A percentile compares a stretch with the other conserved stretches of the same genome.
Conservation (phyloP, 92 coral and sea anemone genomes). For the Anthopleura xanthogrammica region DNA sequence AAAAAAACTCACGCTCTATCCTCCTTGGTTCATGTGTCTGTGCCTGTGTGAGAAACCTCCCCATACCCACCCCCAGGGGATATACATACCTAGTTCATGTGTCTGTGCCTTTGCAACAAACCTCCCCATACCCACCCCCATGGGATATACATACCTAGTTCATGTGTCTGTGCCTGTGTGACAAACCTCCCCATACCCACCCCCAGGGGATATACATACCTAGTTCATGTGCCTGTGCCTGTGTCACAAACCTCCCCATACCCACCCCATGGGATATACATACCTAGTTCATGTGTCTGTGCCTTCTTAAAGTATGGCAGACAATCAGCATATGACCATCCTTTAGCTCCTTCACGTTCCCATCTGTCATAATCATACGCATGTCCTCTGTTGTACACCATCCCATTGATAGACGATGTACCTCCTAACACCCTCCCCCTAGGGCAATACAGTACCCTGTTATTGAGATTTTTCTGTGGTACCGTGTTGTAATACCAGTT, state of each 20-base stretch:
- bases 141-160: no score
- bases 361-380: constrained; percentile 93
- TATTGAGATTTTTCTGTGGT: constrained; percentile 77
- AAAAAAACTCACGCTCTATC: neutral
- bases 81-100: no score
- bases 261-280: no score
- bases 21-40: no score
- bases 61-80: neutral
- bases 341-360: constrained; percentile 87
- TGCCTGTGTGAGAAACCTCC: no score
- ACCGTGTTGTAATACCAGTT: constrained; percentile 96
- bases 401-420: constrained; percentile 85
- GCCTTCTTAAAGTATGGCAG: constrained; percentile 93
- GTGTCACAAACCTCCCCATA: constrained; percentile 21
- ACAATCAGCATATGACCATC: constrained; percentile 98
- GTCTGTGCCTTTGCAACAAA: constrained; percentile 25
- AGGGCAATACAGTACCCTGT: constrained; percentile 79
- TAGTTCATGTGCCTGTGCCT: neutral
- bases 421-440: constrained; percentile 98
- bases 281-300: constrained; percentile 84
- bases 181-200: no score
- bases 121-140: neutral
- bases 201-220: no score
- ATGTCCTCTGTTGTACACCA: constrained; percentile 96
- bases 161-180: no score